Evolutionary conservation across 2,113 vertebrate species (phyloP), one percentile per base, ranked within the genome.

Genomic region (Campylomormyrus numenius): DNA sequence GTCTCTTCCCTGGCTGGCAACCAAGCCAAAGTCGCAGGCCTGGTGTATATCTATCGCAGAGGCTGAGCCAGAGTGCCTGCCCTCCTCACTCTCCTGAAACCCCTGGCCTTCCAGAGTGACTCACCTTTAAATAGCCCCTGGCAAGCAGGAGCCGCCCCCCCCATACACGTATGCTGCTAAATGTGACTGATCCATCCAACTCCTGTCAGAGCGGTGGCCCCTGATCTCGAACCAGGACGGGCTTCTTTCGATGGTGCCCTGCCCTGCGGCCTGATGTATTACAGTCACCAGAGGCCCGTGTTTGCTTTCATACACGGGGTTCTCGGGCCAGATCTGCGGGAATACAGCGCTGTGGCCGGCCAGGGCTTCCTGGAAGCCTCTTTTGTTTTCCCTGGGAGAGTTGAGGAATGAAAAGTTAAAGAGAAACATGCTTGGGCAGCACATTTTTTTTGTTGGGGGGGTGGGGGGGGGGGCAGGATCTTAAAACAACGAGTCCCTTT

Each of bases 401-500:
- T 91, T 94, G 95, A 95, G 93, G 94, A 91, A 92, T 93, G 92
- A 49, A 90, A 91, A 91, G 92, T 90, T 84, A 92, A 89, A 90
- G 86, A 91, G 92, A 84, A 95, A 94, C 92, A 92, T 94, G 94
- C 95, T 92, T 91, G 92, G 93, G 91, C 94, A 93, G 95, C 94
- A 95, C 91, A 94, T 94, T 95, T 95, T 94, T 89, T 70, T 70
- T 70, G 35, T 39, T 39, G 24, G 58, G 58, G 58, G 58, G 8
- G 90, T 10, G 39, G 39, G 89, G 77, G 70, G 31, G 31, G 90
- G 93, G 91, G 31, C 4, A 31, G 88, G 9, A 92, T 91, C 93
- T 95, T 95, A 95, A 96, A 96, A 96, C 95, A 96, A 96, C 95
- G 93, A 88, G 74, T 90, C 92, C 91, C 90, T 95, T 95, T 95